phyloP scores from a whole-genome alignment of 2,797 vertebrate species.

The Alcedo atthis region DNA sequence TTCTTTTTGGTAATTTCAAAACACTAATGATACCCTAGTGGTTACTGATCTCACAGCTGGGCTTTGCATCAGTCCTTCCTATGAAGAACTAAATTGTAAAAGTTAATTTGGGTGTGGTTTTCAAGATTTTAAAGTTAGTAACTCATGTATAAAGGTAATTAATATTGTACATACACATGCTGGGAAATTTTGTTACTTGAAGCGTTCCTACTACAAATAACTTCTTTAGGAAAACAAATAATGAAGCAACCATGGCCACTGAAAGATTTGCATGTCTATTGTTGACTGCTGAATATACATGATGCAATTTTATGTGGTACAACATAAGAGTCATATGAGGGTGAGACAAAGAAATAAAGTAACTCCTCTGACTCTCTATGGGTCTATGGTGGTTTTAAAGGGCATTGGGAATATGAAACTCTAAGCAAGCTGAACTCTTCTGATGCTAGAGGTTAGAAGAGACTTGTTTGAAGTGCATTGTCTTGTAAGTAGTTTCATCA shows the following conservation, averaged over 20 bases:
- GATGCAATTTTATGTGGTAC: neutral
- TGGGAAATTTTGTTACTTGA: neutral
- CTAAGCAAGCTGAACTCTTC: neutral
- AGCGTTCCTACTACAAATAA: neutral
- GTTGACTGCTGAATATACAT: neutral
- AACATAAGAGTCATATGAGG: neutral
- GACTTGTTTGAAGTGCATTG: neutral
- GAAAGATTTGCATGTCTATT: neutral
- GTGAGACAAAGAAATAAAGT: neutral
- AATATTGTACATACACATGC: neutral
- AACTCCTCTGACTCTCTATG: neutral
- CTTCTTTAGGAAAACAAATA: neutral
- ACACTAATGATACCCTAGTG: conserved; percentile 90
- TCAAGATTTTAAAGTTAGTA: conserved; percentile 34
- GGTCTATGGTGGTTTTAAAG: neutral
- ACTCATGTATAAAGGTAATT: neutral
- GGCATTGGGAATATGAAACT: neutral
- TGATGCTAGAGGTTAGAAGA: neutral
- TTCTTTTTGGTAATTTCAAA: conserved; percentile 92
- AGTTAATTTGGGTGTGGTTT: conserved; percentile 50
- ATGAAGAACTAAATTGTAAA: conserved; percentile 67
- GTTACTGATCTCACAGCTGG: conserved; percentile 85
- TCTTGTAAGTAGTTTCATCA: neutral
- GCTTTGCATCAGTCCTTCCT: conserved; percentile 78
- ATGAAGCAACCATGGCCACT: neutral